phyloP scores from a whole-genome alignment of 2,113 vertebrate genomes.

The Oxyruncus cristatus region DNA sequence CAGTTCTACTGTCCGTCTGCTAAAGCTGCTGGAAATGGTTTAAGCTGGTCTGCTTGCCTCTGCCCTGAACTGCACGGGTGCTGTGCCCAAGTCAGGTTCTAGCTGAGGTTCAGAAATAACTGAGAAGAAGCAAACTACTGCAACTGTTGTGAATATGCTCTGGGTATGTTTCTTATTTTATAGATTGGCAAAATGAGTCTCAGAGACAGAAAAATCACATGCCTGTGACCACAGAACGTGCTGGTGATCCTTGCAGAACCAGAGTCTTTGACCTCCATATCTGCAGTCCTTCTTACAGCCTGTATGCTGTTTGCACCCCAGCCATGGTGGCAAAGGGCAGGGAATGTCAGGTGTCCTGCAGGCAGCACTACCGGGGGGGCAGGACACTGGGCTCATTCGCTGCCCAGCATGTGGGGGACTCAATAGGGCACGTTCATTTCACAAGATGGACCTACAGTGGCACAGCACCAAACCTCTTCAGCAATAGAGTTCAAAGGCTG shows the following conservation, averaged over 20 bases:
- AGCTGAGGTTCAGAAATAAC: background rate
- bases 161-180: background rate
- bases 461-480: background rate
- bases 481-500: background rate
- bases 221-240: background rate
- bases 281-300: background rate
- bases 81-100: background rate
- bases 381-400: rapidly evolving
- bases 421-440: background rate
- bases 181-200: background rate
- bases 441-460: background rate
- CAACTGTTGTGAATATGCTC: background rate
- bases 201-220: background rate
- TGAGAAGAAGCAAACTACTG: background rate
- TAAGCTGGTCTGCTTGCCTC: background rate
- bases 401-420: rapidly evolving
- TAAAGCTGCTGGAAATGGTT: background rate
- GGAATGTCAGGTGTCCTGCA: rapidly evolving
- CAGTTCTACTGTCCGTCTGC: background rate
- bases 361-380: rapidly evolving
- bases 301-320: rapidly evolving
- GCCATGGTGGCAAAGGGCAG: rapidly evolving
- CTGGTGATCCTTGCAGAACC: background rate
- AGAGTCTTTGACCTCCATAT: background rate
- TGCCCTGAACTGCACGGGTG: background rate